These are phyloP conservation scores for Nettapus auritus DNA, from an alignment of 2,113 vertebrate species.

Conservation along the genomic window DNA sequence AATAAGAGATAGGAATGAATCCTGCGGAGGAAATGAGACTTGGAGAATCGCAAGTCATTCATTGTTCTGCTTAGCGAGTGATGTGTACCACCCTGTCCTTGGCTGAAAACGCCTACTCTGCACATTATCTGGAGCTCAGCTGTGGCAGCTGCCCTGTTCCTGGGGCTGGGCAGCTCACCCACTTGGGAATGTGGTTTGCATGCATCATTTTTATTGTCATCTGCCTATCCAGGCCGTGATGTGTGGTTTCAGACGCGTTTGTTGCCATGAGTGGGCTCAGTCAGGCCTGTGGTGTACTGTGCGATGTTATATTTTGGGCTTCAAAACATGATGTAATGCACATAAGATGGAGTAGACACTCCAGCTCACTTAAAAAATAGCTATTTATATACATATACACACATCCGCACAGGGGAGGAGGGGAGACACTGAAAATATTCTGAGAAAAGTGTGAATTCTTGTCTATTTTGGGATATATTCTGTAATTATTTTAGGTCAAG, in stretches of 20 bases:
- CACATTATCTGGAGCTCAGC: background rate
- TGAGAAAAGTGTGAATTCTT: background rate
- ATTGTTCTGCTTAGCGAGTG: background rate
- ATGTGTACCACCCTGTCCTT: background rate
- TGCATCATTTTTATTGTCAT: background rate
- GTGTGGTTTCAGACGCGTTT: background rate
- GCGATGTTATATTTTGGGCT: conserved; percentile 3
- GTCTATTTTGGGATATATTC: background rate
- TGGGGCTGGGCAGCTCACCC: background rate
- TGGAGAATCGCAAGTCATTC: background rate
- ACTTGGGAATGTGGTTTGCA: background rate
- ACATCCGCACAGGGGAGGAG: background rate
- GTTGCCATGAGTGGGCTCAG: background rate
- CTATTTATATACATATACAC: too few species aligned
- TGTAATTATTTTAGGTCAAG: conserved; percentile 12
- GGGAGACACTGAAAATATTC: background rate
- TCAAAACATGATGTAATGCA: conserved; percentile 2
- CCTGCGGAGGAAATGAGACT: background rate
- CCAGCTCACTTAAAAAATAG: background rate
- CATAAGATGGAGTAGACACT: background rate
- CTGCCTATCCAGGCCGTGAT: background rate
- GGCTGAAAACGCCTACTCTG: background rate
- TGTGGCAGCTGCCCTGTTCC: background rate
- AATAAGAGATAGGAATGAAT: background rate
- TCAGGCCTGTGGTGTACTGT: background rate